Evolutionary conservation across 2,113 vertebrate species (phyloP), one percentile per base, ranked within the genome.

Genomic region (Phalacrocorax aristotelis): DNA sequence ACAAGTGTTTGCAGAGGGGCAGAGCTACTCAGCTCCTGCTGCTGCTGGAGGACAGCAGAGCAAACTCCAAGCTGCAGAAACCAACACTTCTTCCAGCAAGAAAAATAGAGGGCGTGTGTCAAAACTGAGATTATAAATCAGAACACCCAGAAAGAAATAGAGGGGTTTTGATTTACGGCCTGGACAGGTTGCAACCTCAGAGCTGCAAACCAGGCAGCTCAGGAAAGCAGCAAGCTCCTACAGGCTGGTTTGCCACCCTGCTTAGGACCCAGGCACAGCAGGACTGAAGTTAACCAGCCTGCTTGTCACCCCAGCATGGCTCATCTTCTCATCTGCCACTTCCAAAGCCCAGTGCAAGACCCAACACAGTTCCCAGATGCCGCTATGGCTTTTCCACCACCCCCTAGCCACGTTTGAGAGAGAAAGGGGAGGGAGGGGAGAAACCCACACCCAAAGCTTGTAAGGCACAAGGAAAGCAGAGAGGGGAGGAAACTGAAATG

Each of bases 1-100:
- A 95, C 89, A 94, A 94, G 94, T 58, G 81, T 87, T 87, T 76
- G 91, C 65, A 13, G 89, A 82, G 65, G 44, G 68, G 80, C 49
- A 58, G 89, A 94, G 78, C 87, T 60, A 93, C 65, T 21, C 27
- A 1, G 80, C 64, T 58, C 83, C 40, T 70, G 8, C 76, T 83
- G 65, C 66, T 30, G 29, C 57, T 8, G 44, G 17, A 54, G 29
- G 86, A 38, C 26, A 58, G 70, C n/a, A 12, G 34, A 85, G 78
- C 62, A 62, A 91, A 70, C 7, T 7, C 58, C 36, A 9, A 13
- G 26, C 20, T 11, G 25, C 36, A 71, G 58, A 49, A 81, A 57
- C 2, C 58, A 75, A n/a, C 5, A 0, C 8, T 65, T 40, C 55
- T 77, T 20, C 34, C 36, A 74, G 54, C 42, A 49, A 72, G 23